Conservation (phyloP, 2,113 vertebrate genomes). For the Hoplias malabaricus region DNA sequence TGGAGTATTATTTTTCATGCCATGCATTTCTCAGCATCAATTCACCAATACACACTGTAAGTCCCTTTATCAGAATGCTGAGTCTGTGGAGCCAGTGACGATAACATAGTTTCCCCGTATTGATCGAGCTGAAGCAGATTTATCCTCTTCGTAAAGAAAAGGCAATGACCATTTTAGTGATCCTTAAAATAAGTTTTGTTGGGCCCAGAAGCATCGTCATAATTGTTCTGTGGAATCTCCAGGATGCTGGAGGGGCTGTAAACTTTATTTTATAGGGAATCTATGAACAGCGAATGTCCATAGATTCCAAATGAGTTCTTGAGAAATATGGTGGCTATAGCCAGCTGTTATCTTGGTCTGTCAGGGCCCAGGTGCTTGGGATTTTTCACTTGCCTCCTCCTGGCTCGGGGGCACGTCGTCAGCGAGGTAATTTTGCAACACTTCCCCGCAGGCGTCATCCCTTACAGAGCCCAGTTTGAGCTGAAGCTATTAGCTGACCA, state of each 20-base stretch:
- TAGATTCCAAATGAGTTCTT: constrained; percentile 56
- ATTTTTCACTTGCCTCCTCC: constrained; percentile 27
- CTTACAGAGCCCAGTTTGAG: constrained; percentile 31
- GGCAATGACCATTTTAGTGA: constrained; percentile 51
- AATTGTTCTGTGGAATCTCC: constrained; percentile 57
- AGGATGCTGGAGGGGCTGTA: constrained; percentile 50
- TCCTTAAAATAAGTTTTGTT: constrained; percentile 56
- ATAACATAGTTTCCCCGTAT: constrained; percentile 56
- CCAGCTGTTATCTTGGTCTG: constrained; percentile 47
- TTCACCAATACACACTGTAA: constrained; percentile 43
- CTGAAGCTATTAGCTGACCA: constrained; percentile 48
- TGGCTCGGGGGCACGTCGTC: constrained; percentile 24
- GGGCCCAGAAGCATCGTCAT: constrained; percentile 43
- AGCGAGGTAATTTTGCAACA: constrained; percentile 38
- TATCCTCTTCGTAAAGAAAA: constrained; percentile 58
- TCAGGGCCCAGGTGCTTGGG: constrained; percentile 44
- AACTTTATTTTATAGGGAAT: constrained; percentile 59
- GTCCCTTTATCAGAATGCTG: constrained; percentile 43
- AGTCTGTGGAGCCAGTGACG: constrained; percentile 43
- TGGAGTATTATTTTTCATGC: constrained; percentile 21
- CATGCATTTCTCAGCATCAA: constrained; percentile 33
- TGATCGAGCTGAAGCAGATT: constrained; percentile 58
- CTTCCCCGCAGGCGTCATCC: constrained; percentile 34
- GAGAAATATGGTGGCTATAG: constrained; percentile 48
- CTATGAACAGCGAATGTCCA: constrained; percentile 54